Conservation (phyloP, 2,888 invertebrate species). For the Lydus trimaculatus region DNA sequence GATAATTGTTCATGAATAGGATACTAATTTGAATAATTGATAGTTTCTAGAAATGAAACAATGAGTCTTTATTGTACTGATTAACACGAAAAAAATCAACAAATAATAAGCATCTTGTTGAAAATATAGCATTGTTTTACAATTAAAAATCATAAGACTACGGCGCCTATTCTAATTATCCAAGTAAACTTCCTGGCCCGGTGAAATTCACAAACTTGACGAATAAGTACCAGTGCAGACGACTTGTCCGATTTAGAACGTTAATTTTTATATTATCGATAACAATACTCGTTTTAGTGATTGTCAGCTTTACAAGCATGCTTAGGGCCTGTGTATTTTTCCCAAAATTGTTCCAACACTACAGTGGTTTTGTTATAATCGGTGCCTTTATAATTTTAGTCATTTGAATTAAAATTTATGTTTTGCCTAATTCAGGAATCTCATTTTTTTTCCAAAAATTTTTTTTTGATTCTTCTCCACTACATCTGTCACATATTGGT, state of each 20-base stretch:
- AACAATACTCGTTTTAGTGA: too few species aligned
- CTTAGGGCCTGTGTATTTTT: too few species aligned
- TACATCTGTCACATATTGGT: neutral
- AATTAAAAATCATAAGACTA: neutral
- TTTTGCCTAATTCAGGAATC: neutral
- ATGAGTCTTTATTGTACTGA: neutral
- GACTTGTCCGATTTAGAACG: too few species aligned
- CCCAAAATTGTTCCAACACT: too few species aligned
- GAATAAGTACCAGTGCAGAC: too few species aligned
- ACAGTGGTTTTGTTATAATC: too few species aligned
- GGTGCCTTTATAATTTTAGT: too few species aligned
- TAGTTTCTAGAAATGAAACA: neutral
- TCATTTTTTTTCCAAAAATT: neutral
- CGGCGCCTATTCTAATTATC: neutral
- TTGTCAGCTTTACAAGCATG: too few species aligned
- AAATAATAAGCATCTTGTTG: neutral
- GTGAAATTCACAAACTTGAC: too few species aligned
- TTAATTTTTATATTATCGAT: too few species aligned
- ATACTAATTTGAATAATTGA: neutral
- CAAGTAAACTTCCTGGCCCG: neutral
- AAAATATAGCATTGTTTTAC: neutral
- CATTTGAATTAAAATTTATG: neutral
- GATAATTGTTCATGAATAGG: neutral
- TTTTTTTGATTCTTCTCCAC: too few species aligned
- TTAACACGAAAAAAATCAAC: neutral